These are phyloP conservation scores for Campoletis sonorensis DNA, from an alignment of 1,140 invertebrate species.

Conservation along the genomic window DNA sequence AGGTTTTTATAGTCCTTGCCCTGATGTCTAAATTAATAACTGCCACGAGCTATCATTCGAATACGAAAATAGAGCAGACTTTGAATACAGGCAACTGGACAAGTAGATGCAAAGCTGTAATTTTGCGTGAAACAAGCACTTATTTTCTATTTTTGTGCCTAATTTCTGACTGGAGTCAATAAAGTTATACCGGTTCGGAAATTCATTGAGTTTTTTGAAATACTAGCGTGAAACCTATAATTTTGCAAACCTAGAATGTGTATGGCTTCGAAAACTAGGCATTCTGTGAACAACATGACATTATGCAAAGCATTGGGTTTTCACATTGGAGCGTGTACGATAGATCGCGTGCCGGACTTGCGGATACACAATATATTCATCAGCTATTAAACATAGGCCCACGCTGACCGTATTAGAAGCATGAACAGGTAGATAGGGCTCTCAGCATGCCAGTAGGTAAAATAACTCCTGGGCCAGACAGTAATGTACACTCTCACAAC, in stretches of 20 bases:
- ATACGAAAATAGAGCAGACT: neutral
- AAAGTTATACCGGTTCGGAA: neutral
- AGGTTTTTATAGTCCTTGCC: no score
- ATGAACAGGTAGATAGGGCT: neutral
- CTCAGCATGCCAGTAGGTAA: constrained; percentile 10
- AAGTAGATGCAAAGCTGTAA: no score
- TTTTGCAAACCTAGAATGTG: neutral
- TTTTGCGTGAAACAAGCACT: no score
- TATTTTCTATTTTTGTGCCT: no score
- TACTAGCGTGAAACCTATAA: neutral
- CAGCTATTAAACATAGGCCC: neutral
- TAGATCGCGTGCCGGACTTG: neutral
- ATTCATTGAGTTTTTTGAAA: neutral
- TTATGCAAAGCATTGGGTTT: constrained; percentile 1
- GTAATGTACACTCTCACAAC: neutral
- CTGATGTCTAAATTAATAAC: neutral
- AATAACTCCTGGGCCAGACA: neutral
- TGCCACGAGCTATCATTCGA: neutral
- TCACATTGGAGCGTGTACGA: neutral
- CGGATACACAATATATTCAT: neutral
- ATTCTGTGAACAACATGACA: neutral
- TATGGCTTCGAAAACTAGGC: neutral
- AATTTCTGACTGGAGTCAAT: neutral
- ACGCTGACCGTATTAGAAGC: neutral
- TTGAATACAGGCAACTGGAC: neutral